These are phyloP conservation scores for Lasiurus borealis DNA, from an alignment of 2,113 vertebrate genomes.

Conservation along the genomic window DNA sequence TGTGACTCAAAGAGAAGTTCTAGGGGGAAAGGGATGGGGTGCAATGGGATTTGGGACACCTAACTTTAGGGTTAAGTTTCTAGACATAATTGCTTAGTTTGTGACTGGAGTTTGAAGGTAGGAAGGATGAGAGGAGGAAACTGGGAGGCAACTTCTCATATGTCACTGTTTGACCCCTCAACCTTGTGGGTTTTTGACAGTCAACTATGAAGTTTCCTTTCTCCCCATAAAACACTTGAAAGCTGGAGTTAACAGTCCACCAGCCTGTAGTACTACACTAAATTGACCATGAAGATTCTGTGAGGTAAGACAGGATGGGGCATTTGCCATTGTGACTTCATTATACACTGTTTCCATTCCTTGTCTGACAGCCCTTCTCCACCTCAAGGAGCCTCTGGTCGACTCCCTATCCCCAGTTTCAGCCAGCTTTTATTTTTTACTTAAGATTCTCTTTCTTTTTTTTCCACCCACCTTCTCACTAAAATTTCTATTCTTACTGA, in stretches of 20 bases:
- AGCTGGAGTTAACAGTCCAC: neutral
- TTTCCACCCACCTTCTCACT: neutral
- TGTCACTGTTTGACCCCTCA: neutral
- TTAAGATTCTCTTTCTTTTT: neutral
- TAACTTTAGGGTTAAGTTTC: constrained; percentile 37
- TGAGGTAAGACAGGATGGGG: neutral
- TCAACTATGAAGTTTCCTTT: neutral
- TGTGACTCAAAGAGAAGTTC: neutral
- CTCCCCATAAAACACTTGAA: neutral
- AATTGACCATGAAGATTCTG: neutral
- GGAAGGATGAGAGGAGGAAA: neutral
- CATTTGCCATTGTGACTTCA: neutral
- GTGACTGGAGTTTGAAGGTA: neutral
- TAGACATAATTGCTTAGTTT: neutral
- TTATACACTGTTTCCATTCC: neutral
- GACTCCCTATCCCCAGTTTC: neutral
- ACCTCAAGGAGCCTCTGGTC: neutral
- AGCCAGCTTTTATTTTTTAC: constrained; percentile 1
- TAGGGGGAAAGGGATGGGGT: neutral
- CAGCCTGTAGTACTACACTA: neutral
- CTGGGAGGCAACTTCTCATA: neutral
- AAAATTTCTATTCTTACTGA: constrained; percentile 22
- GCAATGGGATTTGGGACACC: neutral
- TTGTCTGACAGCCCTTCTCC: neutral
- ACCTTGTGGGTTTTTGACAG: neutral